phyloP scores from a whole-genome alignment of 1,140 invertebrate species.

The Helicoverpa armigera region DNA sequence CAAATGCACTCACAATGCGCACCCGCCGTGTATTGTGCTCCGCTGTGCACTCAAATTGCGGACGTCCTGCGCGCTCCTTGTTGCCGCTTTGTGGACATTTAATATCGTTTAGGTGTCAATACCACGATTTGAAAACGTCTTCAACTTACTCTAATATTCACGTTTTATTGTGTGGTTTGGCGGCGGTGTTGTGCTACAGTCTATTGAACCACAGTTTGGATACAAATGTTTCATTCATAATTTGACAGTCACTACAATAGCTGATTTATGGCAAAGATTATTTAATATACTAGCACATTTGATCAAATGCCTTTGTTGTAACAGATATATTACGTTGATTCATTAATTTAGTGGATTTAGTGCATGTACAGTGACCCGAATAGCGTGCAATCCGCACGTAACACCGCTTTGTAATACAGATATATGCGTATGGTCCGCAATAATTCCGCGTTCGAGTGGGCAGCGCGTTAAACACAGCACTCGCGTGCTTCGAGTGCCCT shows the following conservation, averaged over 20 bases:
- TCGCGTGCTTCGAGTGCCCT: constrained; percentile 36
- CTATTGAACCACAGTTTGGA: background rate
- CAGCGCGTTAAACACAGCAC: constrained; percentile 30
- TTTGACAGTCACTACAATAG: background rate
- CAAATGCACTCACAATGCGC: constrained; percentile 12
- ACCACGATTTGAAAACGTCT: constrained; percentile 12
- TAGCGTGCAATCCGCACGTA: background rate
- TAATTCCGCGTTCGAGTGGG: constrained; percentile 24
- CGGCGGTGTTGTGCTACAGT: no score
- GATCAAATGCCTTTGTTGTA: background rate
- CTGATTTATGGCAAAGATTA: background rate
- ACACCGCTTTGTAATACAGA: background rate
- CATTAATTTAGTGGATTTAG: no score
- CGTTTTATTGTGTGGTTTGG: background rate
- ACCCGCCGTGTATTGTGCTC: background rate
- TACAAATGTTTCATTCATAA: background rate
- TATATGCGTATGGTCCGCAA: constrained; percentile 5
- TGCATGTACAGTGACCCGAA: no score
- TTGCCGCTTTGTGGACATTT: constrained; percentile 22
- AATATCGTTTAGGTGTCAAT: constrained; percentile 36
- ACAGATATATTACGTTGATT: no score
- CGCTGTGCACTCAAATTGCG: constrained; percentile 34
- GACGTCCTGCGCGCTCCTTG: constrained; percentile 24
- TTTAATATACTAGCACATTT: background rate
- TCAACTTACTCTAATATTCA: background rate